Evolutionary conservation across 1,140 invertebrate species (phyloP), one percentile per base, ranked within the genome.

Genomic region (Scaptomyza pallida): DNA sequence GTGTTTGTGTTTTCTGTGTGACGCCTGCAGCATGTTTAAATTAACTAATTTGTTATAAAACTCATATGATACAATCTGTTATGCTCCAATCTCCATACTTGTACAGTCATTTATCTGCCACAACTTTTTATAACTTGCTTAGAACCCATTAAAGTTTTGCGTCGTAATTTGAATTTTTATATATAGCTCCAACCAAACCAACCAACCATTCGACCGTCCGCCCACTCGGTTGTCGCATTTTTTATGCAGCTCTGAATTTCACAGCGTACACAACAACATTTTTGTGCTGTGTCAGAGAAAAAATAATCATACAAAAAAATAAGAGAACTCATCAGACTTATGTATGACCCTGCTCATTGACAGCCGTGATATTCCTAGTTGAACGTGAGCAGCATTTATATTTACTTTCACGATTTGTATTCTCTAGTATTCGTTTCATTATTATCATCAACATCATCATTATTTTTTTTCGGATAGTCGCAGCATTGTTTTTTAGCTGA

Each of bases 341-440:
- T 72, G 63, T 67, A 72, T 72, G 55, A 55, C 54, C 62, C 16
- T 57, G 68, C 47, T 60, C 48, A 72, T 72, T 67, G 69, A 54
- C 54, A 57, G 26, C 51, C 50, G 44, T 64, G 60, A 64, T 64
- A 55, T 45, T 56, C 45, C 19, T 21, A 19, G 45, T 41, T 48
- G 37, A 57, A 65, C 68, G 60, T 71, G 60, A 57, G 52, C 61
- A 65, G 60, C 61, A 71, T 71, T 65, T 15, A 37, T 16, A 71
- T 65, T 57, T 35, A 17, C 35, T 19, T 26, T 23, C 6, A 13
- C 52, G 45, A 56, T 33, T 35, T 21, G 26, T 17, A 37, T 57
- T 50, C 21, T 5, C 9, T 9, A 30, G 54, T 43, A 55, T 57
- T 45, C 44, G 35, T 16, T 9, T 40, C 9, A 33, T 12, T 35